Base-by-base conservation (phyloP, 2,888 invertebrate genomes). In the Andrena bucephala region DNA sequence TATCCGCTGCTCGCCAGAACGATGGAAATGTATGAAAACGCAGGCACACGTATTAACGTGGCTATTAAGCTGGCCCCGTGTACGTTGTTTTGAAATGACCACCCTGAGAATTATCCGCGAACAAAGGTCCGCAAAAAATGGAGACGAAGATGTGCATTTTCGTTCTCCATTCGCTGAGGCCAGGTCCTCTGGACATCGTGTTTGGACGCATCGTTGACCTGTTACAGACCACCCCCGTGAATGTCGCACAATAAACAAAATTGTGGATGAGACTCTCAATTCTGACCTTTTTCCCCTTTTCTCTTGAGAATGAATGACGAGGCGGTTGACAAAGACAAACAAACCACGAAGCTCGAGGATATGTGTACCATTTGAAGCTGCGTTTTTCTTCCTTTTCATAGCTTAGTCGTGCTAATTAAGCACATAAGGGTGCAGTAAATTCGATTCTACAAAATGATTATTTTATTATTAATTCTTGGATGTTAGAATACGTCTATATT, bases 191-290 rank as follows among this genome's bases (percentile, higher is more conserved):
- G 82, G 79, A 76, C 81, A 75, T 70, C 52, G 81, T 85, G 86
- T 89, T 89, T 86, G 83, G 87, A 85, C 90, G 89, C 90, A 85
- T 90, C 90, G 90, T 83, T 90, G 90, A 81, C 87, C 86, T 77
- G 85, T 87, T 85, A 85, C 82, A 74, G 70, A 86, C 84, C 77
- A 83, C 87, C 82, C 87, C 74, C 78, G 80, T 59, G 72, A 67
- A 73, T 74, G 77, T 82, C 83, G 85, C 86, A 87, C 81, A 84
- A 89, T 89, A 90, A 90, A 90, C 90, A 89, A 89, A 89, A 89
- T 85, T 86, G 85, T 84, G 78, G 90, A 90, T 83, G 90, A 86
- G 85, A 85, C 85, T 79, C 83, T 77, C 83, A 62, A 71, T 75
- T 81, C 80, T 69, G 66, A 42, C 16, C 65, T 76, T 78, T 84